A percentile compares a stretch with the other conserved stretches of the same genome.
phyloP scores from a whole-genome alignment of 2,113 vertebrate genomes.

The Leuciscus idus region DNA sequence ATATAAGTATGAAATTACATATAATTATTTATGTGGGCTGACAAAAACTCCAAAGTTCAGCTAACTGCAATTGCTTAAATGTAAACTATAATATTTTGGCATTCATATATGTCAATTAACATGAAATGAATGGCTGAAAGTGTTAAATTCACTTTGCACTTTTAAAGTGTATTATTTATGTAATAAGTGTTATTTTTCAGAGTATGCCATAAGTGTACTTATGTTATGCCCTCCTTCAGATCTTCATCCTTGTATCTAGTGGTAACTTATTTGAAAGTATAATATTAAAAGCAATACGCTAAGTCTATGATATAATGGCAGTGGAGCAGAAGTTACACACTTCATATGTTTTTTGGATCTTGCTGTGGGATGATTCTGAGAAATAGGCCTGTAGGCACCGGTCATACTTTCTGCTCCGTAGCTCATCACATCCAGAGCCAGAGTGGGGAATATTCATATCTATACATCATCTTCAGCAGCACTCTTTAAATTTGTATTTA shows the following conservation, averaged over 20 bases:
- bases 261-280: not conserved
- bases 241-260: not conserved
- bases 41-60: not conserved
- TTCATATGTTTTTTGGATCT: not conserved
- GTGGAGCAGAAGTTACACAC: not conserved
- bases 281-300: not conserved
- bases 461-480: constrained; percentile 46
- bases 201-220: not conserved
- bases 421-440: constrained; percentile 1
- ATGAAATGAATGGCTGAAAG: not conserved
- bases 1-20: not conserved
- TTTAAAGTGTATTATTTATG: not conserved
- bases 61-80: not conserved
- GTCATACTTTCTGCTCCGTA: constrained; percentile 34
- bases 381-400: constrained; percentile 28
- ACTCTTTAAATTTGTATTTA: constrained; percentile 23
- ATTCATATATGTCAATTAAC: too few relatives aligned
- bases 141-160: not conserved
- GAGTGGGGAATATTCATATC: constrained; percentile 29
- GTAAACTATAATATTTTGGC: not conserved
- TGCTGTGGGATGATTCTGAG: not conserved
- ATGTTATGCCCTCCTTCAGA: not conserved
- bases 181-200: not conserved
- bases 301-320: not conserved
- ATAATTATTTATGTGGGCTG: not conserved